phyloP scores from a whole-genome alignment of 2,113 vertebrate genomes.

The Fukomys damarensis region DNA sequence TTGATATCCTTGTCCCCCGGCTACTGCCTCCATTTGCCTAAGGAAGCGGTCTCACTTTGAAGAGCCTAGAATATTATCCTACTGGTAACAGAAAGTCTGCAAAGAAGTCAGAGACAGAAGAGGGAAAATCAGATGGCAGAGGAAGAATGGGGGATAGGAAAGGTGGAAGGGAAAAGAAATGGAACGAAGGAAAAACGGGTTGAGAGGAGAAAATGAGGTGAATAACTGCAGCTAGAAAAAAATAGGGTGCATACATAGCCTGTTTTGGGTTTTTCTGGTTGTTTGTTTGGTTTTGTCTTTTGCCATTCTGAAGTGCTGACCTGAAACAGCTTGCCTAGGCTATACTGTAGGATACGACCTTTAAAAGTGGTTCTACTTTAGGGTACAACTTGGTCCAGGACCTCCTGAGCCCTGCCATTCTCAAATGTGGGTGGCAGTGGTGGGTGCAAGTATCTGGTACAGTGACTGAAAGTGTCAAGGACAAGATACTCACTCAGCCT shows the following conservation, averaged over 20 bases:
- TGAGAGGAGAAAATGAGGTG: neutral
- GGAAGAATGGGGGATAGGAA: neutral
- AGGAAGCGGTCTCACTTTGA: neutral
- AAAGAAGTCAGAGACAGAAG: conserved; percentile 1
- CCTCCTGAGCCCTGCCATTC: neutral
- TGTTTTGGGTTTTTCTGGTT: neutral
- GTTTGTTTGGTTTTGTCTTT: neutral
- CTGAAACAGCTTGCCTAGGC: neutral
- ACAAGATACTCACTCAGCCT: conserved; percentile 88
- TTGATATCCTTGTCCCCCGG: neutral
- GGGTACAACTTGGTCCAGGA: neutral
- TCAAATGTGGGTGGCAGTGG: accelerated
- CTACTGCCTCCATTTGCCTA: conserved; percentile 1
- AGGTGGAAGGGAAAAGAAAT: neutral
- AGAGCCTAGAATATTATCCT: neutral
- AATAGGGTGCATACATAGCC: neutral
- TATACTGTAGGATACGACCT: neutral
- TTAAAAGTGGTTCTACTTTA: neutral
- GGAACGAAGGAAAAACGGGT: neutral
- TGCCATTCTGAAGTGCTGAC: neutral
- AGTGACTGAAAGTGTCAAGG: neutral
- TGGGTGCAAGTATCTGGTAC: neutral
- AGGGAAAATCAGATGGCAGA: neutral
- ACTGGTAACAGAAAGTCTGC: neutral
- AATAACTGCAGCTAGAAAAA: neutral